These are phyloP conservation scores for Nibea coibor DNA, from an alignment of 2,113 vertebrate species.

Conservation along the genomic window DNA sequence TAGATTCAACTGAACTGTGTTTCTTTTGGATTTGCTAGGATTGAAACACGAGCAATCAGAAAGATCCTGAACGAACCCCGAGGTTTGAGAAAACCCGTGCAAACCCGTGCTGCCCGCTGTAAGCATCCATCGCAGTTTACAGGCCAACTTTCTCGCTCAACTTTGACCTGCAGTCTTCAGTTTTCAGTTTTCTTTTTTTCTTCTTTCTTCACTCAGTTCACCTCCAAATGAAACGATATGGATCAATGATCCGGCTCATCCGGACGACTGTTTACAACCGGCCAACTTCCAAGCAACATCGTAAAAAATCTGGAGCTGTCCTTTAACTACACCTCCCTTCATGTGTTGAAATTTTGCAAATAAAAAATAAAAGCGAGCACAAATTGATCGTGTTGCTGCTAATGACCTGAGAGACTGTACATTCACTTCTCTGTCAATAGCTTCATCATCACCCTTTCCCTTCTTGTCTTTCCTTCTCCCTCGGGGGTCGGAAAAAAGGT, in stretches of 20 bases:
- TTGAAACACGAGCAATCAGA: not conserved
- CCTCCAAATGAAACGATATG: too few species aligned
- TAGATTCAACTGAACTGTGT: not conserved
- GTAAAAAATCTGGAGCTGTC: too few species aligned
- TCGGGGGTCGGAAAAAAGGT: conserved; percentile 43
- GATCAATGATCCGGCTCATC: too few species aligned
- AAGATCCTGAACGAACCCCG: not conserved
- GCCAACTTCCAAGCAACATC: too few species aligned
- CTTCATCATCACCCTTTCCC: conserved; percentile 35
- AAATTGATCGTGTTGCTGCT: conserved; percentile 25
- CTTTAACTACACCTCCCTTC: too few species aligned
- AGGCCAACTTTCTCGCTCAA: too few species aligned
- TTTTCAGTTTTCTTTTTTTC: not conserved
- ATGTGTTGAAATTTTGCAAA: not conserved
- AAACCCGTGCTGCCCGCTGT: too few species aligned
- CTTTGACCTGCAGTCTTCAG: too few species aligned
- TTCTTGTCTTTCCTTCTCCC: conserved; percentile 15
- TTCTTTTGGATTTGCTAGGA: not conserved
- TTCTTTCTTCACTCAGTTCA: too few species aligned
- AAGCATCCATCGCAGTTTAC: too few species aligned
- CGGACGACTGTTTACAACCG: too few species aligned
- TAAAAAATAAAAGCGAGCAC: conserved; percentile 2
- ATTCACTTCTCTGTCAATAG: conserved; percentile 43
- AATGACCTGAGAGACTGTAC: conserved; percentile 7
- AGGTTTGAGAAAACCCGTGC: too few species aligned